A percentile compares a stretch with the other conserved stretches of the same genome.
Evolutionary conservation across 2,797 vertebrate genomes (phyloP).

Genomic region (Sciurus vulgaris): DNA sequence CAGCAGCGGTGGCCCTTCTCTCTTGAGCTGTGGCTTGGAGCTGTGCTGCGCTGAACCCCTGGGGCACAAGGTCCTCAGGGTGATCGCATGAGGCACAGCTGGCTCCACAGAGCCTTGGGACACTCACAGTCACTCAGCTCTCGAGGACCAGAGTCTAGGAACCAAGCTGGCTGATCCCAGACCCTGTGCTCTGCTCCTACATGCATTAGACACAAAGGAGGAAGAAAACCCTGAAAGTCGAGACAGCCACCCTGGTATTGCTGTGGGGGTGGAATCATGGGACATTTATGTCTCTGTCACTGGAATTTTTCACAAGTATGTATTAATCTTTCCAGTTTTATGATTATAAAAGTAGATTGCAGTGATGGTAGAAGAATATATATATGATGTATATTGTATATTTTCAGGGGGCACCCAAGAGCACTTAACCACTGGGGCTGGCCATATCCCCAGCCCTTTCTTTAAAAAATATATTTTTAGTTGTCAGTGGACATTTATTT

Average conservation of each 20-base stretch:
- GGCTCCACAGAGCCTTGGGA: neutral
- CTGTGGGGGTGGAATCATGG: neutral
- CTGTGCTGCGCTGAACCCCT: rapidly evolving
- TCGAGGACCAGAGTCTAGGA: neutral
- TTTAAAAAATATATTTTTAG: too few relatives aligned
- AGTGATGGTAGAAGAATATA: neutral
- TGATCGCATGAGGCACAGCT: too few relatives aligned
- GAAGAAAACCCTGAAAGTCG: neutral
- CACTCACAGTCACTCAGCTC: rapidly evolving
- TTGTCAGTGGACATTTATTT: too few relatives aligned
- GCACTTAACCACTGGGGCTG: too few relatives aligned
- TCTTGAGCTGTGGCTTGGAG: too few relatives aligned
- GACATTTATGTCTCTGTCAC: neutral
- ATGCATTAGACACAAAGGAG: neutral
- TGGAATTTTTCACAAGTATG: neutral
- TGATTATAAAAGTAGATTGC: neutral
- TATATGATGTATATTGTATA: neutral
- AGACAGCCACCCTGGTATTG: rapidly evolving
- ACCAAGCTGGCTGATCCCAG: neutral
- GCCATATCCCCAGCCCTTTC: too few relatives aligned
- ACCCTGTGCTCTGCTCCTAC: neutral
- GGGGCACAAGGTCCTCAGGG: rapidly evolving
- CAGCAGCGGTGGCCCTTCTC: neutral
- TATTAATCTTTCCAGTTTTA: neutral
- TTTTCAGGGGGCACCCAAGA: too few relatives aligned